A percentile compares a stretch with the other conserved stretches of the same genome.
Conservation (phyloP, 2,113 vertebrate species). For the Abramis brama region DNA sequence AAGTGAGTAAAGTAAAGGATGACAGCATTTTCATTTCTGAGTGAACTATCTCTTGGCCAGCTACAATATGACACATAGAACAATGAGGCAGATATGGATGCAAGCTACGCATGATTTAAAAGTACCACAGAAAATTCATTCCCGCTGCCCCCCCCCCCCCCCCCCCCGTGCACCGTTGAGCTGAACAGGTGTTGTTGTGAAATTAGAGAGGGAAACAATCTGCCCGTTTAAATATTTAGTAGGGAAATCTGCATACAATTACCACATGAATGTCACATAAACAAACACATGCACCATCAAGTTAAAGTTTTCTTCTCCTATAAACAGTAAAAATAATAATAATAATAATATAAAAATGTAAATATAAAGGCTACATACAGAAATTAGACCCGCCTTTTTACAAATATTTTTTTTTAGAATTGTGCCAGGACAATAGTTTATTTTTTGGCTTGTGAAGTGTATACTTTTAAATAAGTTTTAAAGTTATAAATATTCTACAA, state of each 20-base stretch:
- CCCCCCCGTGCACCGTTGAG: background rate
- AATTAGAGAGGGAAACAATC: slow-evolving; percentile 42
- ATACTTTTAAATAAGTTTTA: too few species aligned
- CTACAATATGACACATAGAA: slow-evolving; percentile 16
- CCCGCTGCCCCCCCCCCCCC: background rate
- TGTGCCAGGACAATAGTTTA: too few species aligned
- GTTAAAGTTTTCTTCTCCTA: background rate
- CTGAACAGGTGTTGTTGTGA: slow-evolving; percentile 52
- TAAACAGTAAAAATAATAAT: background rate
- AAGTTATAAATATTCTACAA: too few species aligned
- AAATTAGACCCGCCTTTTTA: background rate
- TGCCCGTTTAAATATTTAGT: slow-evolving; percentile 52
- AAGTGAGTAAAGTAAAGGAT: background rate
- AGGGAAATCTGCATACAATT: slow-evolving; percentile 46
- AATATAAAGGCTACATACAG: too few species aligned
- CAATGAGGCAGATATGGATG: slow-evolving; percentile 24
- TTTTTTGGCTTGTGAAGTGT: too few species aligned
- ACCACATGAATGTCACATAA: slow-evolving; percentile 12
- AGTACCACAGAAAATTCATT: background rate
- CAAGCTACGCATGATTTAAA: slow-evolving; percentile 43
- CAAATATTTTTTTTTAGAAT: too few species aligned
- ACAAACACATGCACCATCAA: slow-evolving; percentile 30
- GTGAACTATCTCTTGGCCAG: background rate
- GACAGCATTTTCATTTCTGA: background rate
- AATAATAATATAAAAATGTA: background rate